Conservation (phyloP, 37 sponge, comb jelly and placozoan species). For the Diacarnus erythraeanus region DNA sequence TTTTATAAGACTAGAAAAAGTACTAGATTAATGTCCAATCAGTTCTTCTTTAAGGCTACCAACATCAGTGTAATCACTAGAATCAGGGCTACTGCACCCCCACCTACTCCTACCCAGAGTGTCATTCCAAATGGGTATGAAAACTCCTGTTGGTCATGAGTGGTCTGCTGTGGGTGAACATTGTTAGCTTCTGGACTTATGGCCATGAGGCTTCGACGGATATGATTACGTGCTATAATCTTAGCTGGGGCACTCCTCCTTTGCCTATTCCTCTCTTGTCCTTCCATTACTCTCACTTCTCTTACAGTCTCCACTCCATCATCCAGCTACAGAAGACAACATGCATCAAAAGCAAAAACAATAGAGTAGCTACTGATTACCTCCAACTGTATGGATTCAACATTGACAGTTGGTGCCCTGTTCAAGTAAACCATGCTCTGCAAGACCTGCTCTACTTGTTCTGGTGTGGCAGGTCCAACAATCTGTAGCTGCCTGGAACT, state of each 20-base stretch:
- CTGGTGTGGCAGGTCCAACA: slow-evolving; percentile 29
- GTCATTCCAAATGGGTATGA: neutral
- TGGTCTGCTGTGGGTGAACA: too few species aligned
- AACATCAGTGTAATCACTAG: neutral
- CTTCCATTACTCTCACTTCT: neutral
- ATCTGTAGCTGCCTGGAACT: slow-evolving; percentile 28
- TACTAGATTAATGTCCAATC: too few species aligned
- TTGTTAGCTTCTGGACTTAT: neutral
- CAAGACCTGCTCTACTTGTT: slow-evolving; percentile 42
- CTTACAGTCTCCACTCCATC: neutral
- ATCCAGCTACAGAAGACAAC: neutral
- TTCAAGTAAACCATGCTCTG: slow-evolving; percentile 45
- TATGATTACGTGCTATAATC: neutral
- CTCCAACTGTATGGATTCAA: slow-evolving; percentile 19
- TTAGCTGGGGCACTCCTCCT: neutral
- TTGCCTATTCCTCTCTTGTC: neutral
- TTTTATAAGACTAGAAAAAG: too few species aligned
- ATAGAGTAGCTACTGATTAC: slow-evolving; percentile 4
- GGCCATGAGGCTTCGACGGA: neutral
- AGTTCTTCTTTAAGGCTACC: neutral
- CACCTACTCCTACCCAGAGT: neutral
- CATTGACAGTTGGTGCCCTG: slow-evolving; percentile 43
- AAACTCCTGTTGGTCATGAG: neutral
- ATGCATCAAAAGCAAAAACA: neutral
- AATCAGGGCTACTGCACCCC: neutral